These are phyloP conservation scores for Carposina sasakii DNA, from an alignment of 1,140 invertebrate species.

Conservation along the genomic window DNA sequence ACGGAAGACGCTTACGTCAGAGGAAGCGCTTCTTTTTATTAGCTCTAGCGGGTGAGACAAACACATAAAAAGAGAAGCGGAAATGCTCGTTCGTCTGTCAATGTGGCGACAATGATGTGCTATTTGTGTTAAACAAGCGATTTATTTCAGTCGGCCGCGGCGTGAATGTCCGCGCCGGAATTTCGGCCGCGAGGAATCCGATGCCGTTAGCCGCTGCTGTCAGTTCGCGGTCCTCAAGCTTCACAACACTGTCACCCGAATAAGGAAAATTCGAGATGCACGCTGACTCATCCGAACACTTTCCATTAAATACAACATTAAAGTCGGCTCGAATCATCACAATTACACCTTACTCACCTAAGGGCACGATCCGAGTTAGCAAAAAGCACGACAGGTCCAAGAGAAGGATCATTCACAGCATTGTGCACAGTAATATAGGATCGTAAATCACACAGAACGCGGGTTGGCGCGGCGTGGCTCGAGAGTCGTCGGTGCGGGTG, in stretches of 20 bases:
- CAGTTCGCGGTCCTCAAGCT: conserved; percentile 22
- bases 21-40: conserved; percentile 49
- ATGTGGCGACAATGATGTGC: conserved; percentile 63
- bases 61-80: conserved; percentile 60
- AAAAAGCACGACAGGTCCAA: conserved; percentile 31
- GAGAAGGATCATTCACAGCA: conserved; percentile 53
- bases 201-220: conserved; percentile 58
- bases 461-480: conserved; percentile 12
- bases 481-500: conserved; percentile 19
- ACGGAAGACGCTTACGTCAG: conserved; percentile 49
- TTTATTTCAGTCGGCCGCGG: conserved; percentile 67
- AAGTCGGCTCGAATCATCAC: too few species aligned
- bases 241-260: conserved; percentile 25
- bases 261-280: conserved; percentile 68
- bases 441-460: conserved; percentile 35
- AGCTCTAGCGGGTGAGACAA: conserved; percentile 28
- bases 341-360: too few species aligned
- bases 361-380: too few species aligned
- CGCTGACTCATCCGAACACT: conserved; percentile 51
- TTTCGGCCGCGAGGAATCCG: conserved; percentile 63
- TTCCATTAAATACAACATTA: too few species aligned
- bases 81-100: conserved; percentile 61
- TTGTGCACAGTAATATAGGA: conserved; percentile 59
- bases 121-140: conserved; percentile 68
- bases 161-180: conserved; percentile 67